phyloP scores from a whole-genome alignment of 2,113 vertebrate species.

The Neoarius graeffei region DNA sequence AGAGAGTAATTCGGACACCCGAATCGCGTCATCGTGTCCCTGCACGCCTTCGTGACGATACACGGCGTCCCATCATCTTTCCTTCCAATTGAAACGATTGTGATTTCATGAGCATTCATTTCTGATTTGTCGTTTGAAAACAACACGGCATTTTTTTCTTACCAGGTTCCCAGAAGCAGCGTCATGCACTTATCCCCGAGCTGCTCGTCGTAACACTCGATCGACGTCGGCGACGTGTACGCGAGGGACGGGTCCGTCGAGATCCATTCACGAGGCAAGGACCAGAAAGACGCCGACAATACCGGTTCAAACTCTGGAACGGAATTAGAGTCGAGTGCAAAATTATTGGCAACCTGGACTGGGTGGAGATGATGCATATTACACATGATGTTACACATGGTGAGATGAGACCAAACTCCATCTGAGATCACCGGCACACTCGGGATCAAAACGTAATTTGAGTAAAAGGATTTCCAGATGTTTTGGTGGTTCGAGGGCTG shows the following conservation, averaged over 20 bases:
- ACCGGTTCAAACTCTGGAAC: conserved; percentile 75
- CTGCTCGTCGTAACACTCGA: conserved; percentile 76
- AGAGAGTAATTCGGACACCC: conserved; percentile 76
- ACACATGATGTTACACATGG: neutral
- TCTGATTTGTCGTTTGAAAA: neutral
- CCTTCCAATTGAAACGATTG: conserved; percentile 62
- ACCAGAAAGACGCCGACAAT: conserved; percentile 76
- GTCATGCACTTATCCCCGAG: conserved; percentile 79
- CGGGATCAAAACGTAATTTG: neutral
- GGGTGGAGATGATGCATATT: neutral
- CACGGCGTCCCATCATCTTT: conserved; percentile 74
- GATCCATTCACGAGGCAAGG: conserved; percentile 70
- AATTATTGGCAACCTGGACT: neutral
- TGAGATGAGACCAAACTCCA: neutral
- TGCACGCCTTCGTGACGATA: conserved; percentile 73
- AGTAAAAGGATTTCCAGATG: neutral
- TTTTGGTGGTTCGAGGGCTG: neutral
- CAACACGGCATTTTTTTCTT: neutral
- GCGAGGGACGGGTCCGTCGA: conserved; percentile 70
- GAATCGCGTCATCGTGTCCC: conserved; percentile 75
- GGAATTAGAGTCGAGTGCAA: neutral
- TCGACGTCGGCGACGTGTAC: conserved; percentile 60
- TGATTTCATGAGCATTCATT: neutral
- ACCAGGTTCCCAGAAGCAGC: conserved; percentile 83
- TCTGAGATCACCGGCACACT: neutral